phyloP scores from a whole-genome alignment of 2,888 invertebrate genomes.

The Apamea anceps region DNA sequence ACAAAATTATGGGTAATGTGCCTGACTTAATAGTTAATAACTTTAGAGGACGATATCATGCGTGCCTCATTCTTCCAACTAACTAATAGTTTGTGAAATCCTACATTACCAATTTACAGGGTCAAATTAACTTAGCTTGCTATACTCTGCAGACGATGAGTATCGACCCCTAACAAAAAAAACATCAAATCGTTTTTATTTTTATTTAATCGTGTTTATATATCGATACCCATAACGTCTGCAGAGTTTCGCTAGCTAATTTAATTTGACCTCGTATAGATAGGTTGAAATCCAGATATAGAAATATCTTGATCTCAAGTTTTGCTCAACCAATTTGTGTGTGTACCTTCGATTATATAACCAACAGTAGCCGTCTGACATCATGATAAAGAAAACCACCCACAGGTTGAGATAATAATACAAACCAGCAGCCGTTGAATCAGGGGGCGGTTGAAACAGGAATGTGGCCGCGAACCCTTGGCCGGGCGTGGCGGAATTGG shows the following conservation, averaged over 20 bases:
- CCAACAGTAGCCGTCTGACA: background rate
- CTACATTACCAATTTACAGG: background rate
- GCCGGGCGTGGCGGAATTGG: constrained; percentile 94
- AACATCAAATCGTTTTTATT: too few relatives aligned
- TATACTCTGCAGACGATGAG: too few relatives aligned
- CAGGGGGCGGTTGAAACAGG: constrained; percentile 92
- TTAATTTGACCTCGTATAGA: background rate
- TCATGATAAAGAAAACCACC: background rate
- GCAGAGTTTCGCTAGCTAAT: too few relatives aligned
- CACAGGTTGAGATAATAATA: background rate
- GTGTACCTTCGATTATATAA: too few relatives aligned
- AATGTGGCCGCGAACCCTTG: constrained; percentile 94
- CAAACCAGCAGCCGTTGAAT: constrained; percentile 87
- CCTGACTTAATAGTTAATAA: background rate
- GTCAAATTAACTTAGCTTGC: too few relatives aligned
- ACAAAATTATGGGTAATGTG: too few relatives aligned
- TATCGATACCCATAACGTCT: too few relatives aligned
- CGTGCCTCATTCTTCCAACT: background rate
- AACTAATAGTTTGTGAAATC: background rate
- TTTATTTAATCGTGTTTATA: too few relatives aligned
- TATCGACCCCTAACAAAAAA: too few relatives aligned
- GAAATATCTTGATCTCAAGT: background rate
- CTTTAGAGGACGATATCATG: background rate
- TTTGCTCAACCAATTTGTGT: background rate
- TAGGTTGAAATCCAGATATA: background rate